Base-by-base conservation (phyloP, 2,797 vertebrate species). In the Rhinophrynus dorsalis region DNA sequence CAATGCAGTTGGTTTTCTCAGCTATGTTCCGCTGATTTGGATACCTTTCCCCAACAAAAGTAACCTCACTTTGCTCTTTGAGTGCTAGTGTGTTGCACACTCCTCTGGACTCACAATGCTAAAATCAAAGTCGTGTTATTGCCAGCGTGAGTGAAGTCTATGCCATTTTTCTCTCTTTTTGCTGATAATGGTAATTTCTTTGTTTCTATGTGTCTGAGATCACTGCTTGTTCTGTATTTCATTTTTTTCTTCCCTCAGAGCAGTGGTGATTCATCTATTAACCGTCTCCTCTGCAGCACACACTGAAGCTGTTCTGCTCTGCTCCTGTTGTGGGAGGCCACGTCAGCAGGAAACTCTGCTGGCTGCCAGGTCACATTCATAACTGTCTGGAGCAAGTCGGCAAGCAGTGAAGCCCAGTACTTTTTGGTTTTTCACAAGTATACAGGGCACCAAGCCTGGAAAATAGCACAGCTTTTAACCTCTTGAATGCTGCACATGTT, bases 321-420 rank as follows among this genome's bases (percentile, higher is more conserved):
- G 79, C 35, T 66, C 79, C 68, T 64, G 74, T 75, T 76, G 60
- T 76, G 63, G 80, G 81, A 74, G 83, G 86, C 89, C 90, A 92
- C 88, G 63, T 92, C 88, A 90, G 89, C 90, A 88, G 86, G 80
- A 90, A 86, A 37, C 71, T 5, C 83, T 7, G 1, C 69, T 32
- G 78, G 72, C 82, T 88, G 88, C 87, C 89, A 89, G 84, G 75
- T 85, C 82, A 78, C 85, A 85, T 69, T 83, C 81, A 75, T 40
- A 81, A 77, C 86, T 67, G 84, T 85, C 88, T 78, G 83, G 76
- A 81, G 79, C 77, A 75, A n/a, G 79, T 38, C 77, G 32, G 81
- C 68, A 10, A 47, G 12, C 70, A 61, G 62, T 50, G 38, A 24
- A n/a, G 54, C 80, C 75, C 76, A 1, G 65, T 70, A 65, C 74